These are phyloP conservation scores for Sinocyclocheilus maitianheensis DNA, from an alignment of 2,113 vertebrate species.

Conservation along the genomic window DNA sequence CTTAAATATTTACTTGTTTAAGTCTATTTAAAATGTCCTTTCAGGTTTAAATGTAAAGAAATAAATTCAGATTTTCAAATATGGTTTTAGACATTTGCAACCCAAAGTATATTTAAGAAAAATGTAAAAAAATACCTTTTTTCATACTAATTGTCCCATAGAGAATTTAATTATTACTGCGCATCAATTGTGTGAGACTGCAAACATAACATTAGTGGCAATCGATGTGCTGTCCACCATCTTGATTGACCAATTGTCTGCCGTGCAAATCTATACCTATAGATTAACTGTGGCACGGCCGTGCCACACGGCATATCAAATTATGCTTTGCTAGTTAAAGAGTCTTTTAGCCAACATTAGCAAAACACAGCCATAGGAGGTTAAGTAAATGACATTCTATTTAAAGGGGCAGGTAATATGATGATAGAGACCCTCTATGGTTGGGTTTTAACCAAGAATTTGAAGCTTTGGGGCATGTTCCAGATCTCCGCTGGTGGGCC, in stretches of 20 bases:
- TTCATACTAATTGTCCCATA: background rate
- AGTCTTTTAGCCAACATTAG: conserved; percentile 44
- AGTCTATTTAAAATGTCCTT: background rate
- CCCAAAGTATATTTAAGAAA: background rate
- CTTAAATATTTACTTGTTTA: background rate
- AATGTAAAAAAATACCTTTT: background rate
- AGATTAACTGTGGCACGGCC: conserved; percentile 48
- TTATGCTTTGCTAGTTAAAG: conserved; percentile 47
- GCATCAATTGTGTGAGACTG: conserved; percentile 47
- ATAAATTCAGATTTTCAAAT: background rate
- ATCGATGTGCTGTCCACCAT: conserved; percentile 57
- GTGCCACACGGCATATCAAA: conserved; percentile 49
- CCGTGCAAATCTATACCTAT: conserved; percentile 55
- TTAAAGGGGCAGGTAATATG: conserved; percentile 33
- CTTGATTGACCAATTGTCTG: conserved; percentile 60
- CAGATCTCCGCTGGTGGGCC: conserved; percentile 54
- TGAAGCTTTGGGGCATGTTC: conserved; percentile 66
- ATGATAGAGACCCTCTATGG: conserved; percentile 34
- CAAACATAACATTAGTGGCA: conserved; percentile 62
- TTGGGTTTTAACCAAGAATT: conserved; percentile 42
- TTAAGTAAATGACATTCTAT: conserved; percentile 31
- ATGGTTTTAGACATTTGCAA: background rate
- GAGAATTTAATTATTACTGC: conserved; percentile 35
- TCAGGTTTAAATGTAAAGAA: background rate
- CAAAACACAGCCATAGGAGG: conserved; percentile 36